A percentile compares a stretch with the other conserved stretches of the same genome.
Evolutionary conservation across 2,797 vertebrate species (phyloP).

Genomic region (Aldrovandia affinis): DNA sequence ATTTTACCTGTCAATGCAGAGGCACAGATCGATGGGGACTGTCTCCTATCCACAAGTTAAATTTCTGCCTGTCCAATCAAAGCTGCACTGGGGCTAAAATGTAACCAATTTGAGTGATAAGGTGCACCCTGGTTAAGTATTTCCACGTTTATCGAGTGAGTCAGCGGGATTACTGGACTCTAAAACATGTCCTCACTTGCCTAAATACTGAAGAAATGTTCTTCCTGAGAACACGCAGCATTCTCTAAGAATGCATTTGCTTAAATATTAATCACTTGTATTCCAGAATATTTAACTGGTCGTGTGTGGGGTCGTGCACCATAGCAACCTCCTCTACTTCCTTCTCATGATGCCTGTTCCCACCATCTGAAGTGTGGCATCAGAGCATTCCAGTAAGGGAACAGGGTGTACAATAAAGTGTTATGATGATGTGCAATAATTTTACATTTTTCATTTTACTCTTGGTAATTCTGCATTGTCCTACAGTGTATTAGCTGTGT

Average conservation of each 20-base stretch:
- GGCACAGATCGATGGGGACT: too few relatives aligned
- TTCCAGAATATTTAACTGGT: slow-evolving; percentile 16
- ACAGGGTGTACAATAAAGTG: background rate
- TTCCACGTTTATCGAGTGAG: slow-evolving; percentile 32
- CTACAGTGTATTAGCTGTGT: background rate
- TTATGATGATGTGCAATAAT: background rate
- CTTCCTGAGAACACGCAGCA: slow-evolving; percentile 12
- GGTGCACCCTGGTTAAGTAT: slow-evolving; percentile 17
- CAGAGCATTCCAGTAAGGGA: background rate
- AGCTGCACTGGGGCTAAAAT: background rate
- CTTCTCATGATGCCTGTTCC: background rate
- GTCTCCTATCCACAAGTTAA: background rate
- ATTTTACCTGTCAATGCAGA: background rate
- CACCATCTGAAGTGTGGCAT: background rate
- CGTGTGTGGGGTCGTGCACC: background rate
- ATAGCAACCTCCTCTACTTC: background rate
- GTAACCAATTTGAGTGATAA: background rate
- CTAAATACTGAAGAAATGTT: background rate
- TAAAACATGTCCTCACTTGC: slow-evolving; percentile 52
- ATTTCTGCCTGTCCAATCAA: background rate
- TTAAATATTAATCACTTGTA: background rate
- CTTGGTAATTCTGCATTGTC: background rate
- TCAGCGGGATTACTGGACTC: background rate
- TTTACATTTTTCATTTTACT: background rate
- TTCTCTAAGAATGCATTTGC: background rate